Evolutionary conservation across 35 echinoderm and acorn worm species (phyloP).

Genomic region (Amphiura filiformis): DNA sequence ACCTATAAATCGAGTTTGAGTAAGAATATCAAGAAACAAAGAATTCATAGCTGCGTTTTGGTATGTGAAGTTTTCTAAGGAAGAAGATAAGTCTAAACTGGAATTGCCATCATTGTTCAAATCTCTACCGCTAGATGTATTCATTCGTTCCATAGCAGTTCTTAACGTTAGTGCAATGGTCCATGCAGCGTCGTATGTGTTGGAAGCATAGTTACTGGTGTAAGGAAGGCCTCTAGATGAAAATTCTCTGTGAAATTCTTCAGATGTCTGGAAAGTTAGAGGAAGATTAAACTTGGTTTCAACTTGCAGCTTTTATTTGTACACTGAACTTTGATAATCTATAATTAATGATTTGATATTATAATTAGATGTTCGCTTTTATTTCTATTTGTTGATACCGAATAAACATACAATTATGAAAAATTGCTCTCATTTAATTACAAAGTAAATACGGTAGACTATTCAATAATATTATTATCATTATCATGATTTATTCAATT

Average conservation of each 20-base stretch:
- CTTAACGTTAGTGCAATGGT: conserved; percentile 79
- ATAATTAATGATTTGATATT: too few relatives aligned
- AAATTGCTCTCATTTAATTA: too few relatives aligned
- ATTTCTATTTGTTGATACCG: too few relatives aligned
- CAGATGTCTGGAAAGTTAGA: conserved; percentile 53
- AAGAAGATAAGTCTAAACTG: neutral
- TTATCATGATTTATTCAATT: too few relatives aligned
- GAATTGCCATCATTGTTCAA: neutral
- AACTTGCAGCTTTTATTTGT: too few relatives aligned
- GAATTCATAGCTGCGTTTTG: conserved; percentile 50
- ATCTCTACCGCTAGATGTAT: conserved; percentile 17
- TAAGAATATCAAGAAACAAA: conserved; percentile 58
- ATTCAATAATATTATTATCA: too few relatives aligned
- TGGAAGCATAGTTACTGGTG: conserved; percentile 64
- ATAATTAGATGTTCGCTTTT: too few relatives aligned
- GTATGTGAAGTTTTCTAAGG: conserved; percentile 37
- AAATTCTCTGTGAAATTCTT: conserved; percentile 60
- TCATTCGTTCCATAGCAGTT: conserved; percentile 55
- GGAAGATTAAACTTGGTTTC: too few relatives aligned
- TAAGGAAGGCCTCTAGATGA: conserved; percentile 26
- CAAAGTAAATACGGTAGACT: too few relatives aligned
- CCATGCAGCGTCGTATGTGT: conserved; percentile 96
- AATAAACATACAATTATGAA: too few relatives aligned
- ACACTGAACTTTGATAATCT: too few relatives aligned
- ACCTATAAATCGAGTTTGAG: conserved; percentile 63